Percentiles rank a stretch among this genome's conserved stretches.
Evolutionary conservation across 2,888 invertebrate genomes (phyloP).

Genomic region (Andrena praecox): DNA sequence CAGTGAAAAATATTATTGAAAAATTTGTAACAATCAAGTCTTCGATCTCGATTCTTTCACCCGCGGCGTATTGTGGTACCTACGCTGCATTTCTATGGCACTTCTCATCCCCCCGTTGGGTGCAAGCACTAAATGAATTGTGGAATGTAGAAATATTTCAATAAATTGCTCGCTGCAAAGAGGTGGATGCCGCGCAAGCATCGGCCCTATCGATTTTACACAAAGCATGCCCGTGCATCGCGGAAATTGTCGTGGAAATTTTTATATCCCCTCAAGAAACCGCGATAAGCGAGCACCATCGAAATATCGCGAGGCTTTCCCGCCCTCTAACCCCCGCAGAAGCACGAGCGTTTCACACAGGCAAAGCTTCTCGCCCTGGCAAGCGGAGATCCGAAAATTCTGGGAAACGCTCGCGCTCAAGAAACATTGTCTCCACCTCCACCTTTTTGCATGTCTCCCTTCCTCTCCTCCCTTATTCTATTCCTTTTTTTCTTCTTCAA

Average conservation of each 20-base stretch:
- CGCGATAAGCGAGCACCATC: constrained; percentile 25
- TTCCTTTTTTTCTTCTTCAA: background rate
- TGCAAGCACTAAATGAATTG: no score
- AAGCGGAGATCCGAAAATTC: constrained; percentile 22
- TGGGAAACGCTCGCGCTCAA: constrained; percentile 7
- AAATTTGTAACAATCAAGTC: no score
- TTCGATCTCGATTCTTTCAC: no score
- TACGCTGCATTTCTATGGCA: no score
- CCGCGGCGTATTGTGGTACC: no score
- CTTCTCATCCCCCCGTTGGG: no score
- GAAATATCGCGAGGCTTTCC: constrained; percentile 4
- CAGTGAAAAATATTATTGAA: no score
- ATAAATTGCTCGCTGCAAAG: background rate
- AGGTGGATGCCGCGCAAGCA: constrained; percentile 1
- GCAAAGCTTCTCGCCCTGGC: constrained; percentile 34
- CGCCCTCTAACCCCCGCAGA: background rate
- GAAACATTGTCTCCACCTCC: background rate
- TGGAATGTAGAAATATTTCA: no score
- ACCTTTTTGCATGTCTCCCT: background rate
- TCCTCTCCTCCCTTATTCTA: background rate
- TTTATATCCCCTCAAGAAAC: constrained; percentile 16
- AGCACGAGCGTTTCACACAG: constrained; percentile 6
- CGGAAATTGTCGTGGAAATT: constrained; percentile 43
- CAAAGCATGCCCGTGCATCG: constrained; percentile 40
- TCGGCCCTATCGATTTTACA: constrained; percentile 41